Conservation (phyloP, 2,888 invertebrate genomes). For the Protula sp. region DNA sequence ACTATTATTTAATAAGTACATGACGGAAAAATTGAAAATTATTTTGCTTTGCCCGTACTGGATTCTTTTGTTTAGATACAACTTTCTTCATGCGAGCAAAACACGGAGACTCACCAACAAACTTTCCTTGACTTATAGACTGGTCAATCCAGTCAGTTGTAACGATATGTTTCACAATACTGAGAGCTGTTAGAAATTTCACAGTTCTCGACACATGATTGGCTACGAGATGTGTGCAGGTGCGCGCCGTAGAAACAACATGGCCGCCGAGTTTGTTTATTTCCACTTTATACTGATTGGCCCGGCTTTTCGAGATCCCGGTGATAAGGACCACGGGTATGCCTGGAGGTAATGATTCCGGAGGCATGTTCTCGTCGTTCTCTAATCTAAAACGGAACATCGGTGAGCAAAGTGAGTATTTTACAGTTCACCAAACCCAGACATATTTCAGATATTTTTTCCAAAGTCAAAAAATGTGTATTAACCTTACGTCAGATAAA, state of each 20-base stretch:
- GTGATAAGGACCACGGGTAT: conserved; percentile 1
- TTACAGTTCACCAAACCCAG: no score
- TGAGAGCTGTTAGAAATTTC: not conserved
- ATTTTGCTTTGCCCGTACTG: no score
- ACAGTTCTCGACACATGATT: not conserved
- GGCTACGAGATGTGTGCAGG: not conserved
- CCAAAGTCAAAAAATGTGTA: no score
- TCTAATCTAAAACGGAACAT: no score
- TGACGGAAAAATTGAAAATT: no score
- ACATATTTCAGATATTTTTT: no score
- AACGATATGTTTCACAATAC: not conserved
- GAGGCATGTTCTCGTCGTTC: not conserved
- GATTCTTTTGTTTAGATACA: no score
- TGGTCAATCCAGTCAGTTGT: not conserved
- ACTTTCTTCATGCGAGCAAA: no score
- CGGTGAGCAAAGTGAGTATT: no score
- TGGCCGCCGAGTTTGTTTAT: not conserved
- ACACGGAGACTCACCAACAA: not conserved
- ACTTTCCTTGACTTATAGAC: not conserved
- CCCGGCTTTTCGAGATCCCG: not conserved
- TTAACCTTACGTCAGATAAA: no score
- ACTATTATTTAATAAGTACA: no score
- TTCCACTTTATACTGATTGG: no score
- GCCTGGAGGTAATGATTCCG: not conserved
- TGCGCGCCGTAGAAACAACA: not conserved